Evolutionary conservation across 2,113 vertebrate species (phyloP).

Genomic region (Romanogobio albipinnatus): DNA sequence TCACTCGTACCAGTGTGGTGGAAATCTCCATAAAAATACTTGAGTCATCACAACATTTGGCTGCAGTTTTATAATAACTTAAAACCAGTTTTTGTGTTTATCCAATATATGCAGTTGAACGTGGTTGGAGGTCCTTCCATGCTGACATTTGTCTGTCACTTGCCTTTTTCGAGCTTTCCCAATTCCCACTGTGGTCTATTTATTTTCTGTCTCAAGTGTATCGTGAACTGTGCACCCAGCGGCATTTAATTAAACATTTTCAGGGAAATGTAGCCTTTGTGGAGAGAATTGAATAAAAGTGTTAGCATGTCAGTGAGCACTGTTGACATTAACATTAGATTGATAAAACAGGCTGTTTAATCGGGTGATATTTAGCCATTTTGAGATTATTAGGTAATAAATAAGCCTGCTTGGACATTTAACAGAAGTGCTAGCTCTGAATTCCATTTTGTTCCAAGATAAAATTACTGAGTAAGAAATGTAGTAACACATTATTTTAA

Average conservation of each 20-base stretch:
- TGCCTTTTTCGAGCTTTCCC: neutral
- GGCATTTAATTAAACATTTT: neutral
- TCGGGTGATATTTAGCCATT: neutral
- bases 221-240: neutral
- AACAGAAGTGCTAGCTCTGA: neutral
- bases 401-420: neutral
- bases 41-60: neutral
- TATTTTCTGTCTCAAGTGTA: neutral
- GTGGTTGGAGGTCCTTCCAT: neutral
- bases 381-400: neutral
- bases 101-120: neutral
- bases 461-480: too few species aligned
- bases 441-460: neutral
- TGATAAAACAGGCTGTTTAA: neutral
- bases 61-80: neutral
- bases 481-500: too few species aligned
- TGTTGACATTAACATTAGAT: neutral
- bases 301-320: neutral
- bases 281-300: neutral
- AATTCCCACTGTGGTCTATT: slow-evolving; percentile 15
- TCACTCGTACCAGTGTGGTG: slow-evolving; percentile 1
- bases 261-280: neutral
- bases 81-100: slow-evolving; percentile 3
- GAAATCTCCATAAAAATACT: neutral
- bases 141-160: slow-evolving; percentile 17